Base-by-base conservation (phyloP, 2,888 invertebrate species). In the Agrochola macilenta region DNA sequence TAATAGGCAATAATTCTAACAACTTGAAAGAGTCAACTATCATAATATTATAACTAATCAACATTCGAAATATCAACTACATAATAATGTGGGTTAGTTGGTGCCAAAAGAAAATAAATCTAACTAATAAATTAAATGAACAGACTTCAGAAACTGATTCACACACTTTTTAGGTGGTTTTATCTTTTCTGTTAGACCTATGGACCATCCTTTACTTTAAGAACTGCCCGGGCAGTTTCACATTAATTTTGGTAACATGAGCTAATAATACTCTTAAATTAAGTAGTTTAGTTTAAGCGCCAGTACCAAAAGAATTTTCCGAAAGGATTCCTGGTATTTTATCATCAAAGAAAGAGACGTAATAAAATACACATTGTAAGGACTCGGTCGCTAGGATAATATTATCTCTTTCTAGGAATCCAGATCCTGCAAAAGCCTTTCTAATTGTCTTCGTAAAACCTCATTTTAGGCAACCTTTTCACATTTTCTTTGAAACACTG, bases 91-190 rank as follows among this genome's bases (percentile, higher is more conserved):
- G 39, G 14, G 58, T 20, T 12, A 39, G 35, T 9, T 8, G 26
- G 20, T 61, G 39, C 43, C 14, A 54, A 52, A 61, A 46, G 11
- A 61, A 46, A 70, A 61, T 69, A 8, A 26, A 8, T 60, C 30
- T 61, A 79, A 79, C 20, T 5, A 30, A 23, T 30, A 20, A 39
- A 78, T 78, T 17, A 78, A 78, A 52, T 14, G 14, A 14, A 52
- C 12, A 58, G 9, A 73, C 14, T 46, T 58, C 20, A 7, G 20
- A 30, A 73, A 68, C n/a, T 39, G 35, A 30, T 57, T 26, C 17
- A 39, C 23, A 39, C 23, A 46, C 17, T 23, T 57, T 49, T 26
- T n/a, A 5, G 5, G 5, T 20, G 9, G 2, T 23, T 70, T 70
- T 23, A 52, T 26, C 7, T 72, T 54, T 49, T 72, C 17, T 26